Conservation (phyloP, 2,113 vertebrate species). For the Vulpes vulpes region DNA sequence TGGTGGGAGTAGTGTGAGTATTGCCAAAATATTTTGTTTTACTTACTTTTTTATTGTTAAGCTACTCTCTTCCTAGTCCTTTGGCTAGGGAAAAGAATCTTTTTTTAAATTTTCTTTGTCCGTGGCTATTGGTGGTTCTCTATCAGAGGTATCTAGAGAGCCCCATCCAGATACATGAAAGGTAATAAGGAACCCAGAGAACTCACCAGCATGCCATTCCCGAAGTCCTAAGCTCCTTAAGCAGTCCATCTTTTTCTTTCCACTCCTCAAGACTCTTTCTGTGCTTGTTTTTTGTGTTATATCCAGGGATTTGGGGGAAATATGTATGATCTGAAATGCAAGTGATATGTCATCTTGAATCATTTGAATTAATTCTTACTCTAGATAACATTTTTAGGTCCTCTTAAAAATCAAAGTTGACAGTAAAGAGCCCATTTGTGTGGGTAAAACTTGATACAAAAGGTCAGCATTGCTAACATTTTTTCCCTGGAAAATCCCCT, state of each 20-base stretch:
- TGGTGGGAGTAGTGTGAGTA: background rate
- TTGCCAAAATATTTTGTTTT: background rate
- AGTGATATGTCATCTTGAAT: constrained; percentile 44
- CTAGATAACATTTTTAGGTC: constrained; percentile 44
- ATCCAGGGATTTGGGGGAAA: background rate
- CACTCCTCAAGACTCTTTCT: background rate
- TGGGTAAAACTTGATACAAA: constrained; percentile 51
- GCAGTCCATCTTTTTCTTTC: background rate
- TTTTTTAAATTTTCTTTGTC: background rate
- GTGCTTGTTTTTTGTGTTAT: constrained; percentile 34
- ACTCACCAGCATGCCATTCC: background rate
- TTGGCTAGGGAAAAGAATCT: background rate
- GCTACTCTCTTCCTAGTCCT: background rate
- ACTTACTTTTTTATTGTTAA: background rate
- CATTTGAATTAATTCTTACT: constrained; percentile 51
- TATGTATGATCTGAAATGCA: background rate
- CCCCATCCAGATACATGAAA: background rate
- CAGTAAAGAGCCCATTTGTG: constrained; percentile 22
- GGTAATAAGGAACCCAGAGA: background rate
- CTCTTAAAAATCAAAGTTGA: constrained; percentile 58
- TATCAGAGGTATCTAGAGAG: background rate
- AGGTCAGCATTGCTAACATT: constrained; percentile 59
- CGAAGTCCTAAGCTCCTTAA: background rate
- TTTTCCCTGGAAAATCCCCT: constrained; percentile 42
- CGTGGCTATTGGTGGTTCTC: background rate